Base-by-base conservation (phyloP, 2,888 invertebrate genomes). In the Portevinia maculata region DNA sequence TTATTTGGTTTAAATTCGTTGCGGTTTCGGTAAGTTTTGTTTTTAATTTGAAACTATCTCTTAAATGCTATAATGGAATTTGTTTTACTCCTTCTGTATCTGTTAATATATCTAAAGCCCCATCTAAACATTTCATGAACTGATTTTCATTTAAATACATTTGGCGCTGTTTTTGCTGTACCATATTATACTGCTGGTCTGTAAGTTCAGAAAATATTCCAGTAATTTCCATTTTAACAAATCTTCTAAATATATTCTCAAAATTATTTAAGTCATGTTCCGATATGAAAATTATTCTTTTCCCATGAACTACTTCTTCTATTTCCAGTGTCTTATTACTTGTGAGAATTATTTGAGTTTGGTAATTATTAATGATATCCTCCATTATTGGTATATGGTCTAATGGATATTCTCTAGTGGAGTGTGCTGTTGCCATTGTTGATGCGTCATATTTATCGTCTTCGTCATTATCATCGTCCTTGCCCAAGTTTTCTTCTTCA, bases 281-380 rank as follows among this genome's bases (percentile, higher is more conserved):
- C 0, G 39, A 41, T 57, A 28, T 30, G n/a, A n/a, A n/a, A n/a
- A 60, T 21, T 21, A 48, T 37, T 62, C 34, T 62, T 48, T 62
- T 62, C 1, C 37, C 24, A 37, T 62, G n/a, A n/a, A n/a, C 21
- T 28, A 48, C 17, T n/a, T 41, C 24, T 46, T 46, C 32, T 28
- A 46, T 60, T 32, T 32, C 46, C 3, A 19, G 13, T 17, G 8
- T 34, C 13, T 60, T 60, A 21, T 46, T 60, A n/a, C 46, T 46
- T 44, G 53, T 55, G 3, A 34, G 21, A 15, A 55, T 55, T 34
- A 55, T 55, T 37, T 55, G 53, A 11, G 53, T 55, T 19, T 55
- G n/a, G n/a, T 55, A 19, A 9, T 34, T 55, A 21, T 55, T 55
- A 2, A 55, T 19, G 2, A 55, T 55, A 8, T 55, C 53, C 6